A percentile compares a stretch with the other conserved stretches of the same genome.
Conservation (phyloP, 2,888 invertebrate species). For the Drosophila koepferae region DNA sequence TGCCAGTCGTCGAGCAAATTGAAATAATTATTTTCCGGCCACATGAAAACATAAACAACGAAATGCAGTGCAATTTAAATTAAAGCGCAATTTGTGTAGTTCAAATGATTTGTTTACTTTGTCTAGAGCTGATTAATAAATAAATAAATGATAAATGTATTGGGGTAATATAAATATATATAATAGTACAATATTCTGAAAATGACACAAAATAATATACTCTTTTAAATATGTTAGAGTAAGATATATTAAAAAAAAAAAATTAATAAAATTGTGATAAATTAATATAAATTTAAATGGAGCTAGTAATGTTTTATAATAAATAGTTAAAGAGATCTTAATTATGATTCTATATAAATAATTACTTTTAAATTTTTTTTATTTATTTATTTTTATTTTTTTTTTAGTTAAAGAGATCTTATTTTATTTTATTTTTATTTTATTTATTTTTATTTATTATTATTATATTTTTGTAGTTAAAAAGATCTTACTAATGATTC, state of each 20-base stretch:
- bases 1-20: constrained; percentile 15
- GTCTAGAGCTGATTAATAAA: constrained; percentile 2
- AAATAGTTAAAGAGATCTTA: too few species aligned
- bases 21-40: constrained; percentile 36
- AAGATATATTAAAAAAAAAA: too few species aligned
- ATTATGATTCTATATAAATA: too few species aligned
- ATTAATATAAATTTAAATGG: too few species aligned
- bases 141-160: not conserved
- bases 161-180: not conserved
- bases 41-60: constrained; percentile 34
- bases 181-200: not conserved
- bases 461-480: too few species aligned
- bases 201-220: not conserved
- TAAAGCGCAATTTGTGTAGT: constrained; percentile 33
- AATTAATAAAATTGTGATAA: too few species aligned
- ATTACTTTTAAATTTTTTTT: not conserved
- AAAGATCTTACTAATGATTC: too few species aligned
- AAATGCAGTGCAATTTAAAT: constrained; percentile 30
- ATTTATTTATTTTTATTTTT: too few species aligned
- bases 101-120: constrained; percentile 26
- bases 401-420: too few species aligned
- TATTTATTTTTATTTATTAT: too few species aligned
- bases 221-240: not conserved
- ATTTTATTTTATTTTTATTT: too few species aligned
- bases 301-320: too few species aligned